Evolutionary conservation across 2,113 vertebrate species (phyloP).

Genomic region (Clarias magur): DNA sequence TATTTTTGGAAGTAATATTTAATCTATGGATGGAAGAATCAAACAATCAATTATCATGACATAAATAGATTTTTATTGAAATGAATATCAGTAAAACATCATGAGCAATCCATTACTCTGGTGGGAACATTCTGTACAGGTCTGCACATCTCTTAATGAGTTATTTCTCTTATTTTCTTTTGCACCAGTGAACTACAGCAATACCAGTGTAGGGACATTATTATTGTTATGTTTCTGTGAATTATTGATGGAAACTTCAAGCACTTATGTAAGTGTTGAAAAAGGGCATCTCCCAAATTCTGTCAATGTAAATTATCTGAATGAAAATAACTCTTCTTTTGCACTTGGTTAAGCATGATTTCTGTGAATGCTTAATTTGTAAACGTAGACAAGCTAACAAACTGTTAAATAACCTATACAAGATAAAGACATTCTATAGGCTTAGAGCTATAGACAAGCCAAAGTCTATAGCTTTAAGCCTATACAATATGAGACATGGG

Average conservation of each 20-base stretch:
- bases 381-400: conserved; percentile 35
- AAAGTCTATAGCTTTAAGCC: conserved; percentile 49
- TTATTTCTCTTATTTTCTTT: conserved; percentile 49
- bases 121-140: conserved; percentile 35
- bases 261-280: no score
- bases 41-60: conserved; percentile 62
- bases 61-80: no score
- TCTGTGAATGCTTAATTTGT: conserved; percentile 50
- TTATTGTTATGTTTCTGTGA: no score
- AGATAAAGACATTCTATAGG: conserved; percentile 52
- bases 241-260: no score
- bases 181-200: conserved; percentile 51
- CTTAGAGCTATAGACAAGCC: no score
- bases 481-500: conserved; percentile 62
- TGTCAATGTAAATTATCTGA: conserved; percentile 2
- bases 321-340: conserved; percentile 50
- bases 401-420: conserved; percentile 52
- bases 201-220: background rate
- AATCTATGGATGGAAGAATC: conserved; percentile 57
- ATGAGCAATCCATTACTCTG: conserved; percentile 64
- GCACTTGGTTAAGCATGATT: conserved; percentile 22
- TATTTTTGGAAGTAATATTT: conserved; percentile 62
- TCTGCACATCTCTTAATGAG: conserved; percentile 46
- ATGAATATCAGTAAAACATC: conserved; percentile 52
- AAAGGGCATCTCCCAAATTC: no score